Conservation (phyloP, 1,140 invertebrate species). For the Diabrotica undecimpunctata region DNA sequence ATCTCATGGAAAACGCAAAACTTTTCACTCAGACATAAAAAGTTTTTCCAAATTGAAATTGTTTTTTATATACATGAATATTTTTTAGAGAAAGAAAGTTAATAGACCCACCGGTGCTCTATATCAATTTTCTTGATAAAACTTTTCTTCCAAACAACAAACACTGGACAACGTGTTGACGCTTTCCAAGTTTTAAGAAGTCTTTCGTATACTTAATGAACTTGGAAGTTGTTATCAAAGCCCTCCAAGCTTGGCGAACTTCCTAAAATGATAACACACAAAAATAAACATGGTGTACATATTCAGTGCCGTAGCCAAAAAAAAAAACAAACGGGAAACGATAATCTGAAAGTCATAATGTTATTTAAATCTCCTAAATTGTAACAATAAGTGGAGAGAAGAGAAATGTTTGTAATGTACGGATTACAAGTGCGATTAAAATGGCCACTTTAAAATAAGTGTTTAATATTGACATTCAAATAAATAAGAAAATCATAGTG, state of each 20-base stretch:
- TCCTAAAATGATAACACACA: background rate
- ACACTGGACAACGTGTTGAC: background rate
- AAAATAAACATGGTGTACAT: background rate
- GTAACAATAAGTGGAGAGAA: no score
- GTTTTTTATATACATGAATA: constrained; percentile 3
- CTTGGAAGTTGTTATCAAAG: background rate
- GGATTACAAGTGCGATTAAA: no score
- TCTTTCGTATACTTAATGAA: background rate
- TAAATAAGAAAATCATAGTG: no score
- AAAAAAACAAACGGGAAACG: no score
- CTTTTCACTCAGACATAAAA: background rate
- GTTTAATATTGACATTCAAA: no score
- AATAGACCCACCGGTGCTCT: background rate
- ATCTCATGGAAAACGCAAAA: background rate
- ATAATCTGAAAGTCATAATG: no score
- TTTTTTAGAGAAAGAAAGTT: constrained; percentile 1
- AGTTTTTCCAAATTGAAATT: constrained; percentile 1
- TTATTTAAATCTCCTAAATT: no score
- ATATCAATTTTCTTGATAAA: constrained; percentile 3
- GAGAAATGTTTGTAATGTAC: no score
- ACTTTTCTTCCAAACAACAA: background rate
- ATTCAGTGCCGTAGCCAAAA: no score
- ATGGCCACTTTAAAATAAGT: no score
- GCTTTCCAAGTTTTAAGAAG: background rate
- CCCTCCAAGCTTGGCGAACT: background rate